A percentile compares a stretch with the other conserved stretches of the same genome.
Conservation (phyloP, 2,888 invertebrate species). For the Sarcophaga carnaria region DNA sequence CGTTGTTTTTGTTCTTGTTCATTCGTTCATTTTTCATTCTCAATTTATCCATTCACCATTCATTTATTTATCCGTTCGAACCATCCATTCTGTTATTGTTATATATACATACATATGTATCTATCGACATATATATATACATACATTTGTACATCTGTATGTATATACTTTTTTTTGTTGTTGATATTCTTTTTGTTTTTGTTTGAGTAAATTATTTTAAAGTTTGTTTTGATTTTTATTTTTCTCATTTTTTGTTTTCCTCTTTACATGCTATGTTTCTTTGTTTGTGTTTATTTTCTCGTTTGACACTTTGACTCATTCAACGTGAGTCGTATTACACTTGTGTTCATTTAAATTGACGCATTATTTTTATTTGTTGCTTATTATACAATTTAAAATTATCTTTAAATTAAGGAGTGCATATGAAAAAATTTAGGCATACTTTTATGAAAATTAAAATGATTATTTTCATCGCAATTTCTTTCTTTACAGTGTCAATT, state of each 20-base stretch:
- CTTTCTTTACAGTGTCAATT: too few species aligned
- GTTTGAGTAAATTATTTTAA: conserved; percentile 28
- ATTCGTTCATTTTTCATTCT: conserved; percentile 1
- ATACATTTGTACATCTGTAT: background rate
- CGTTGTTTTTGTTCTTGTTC: background rate
- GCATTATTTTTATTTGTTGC: background rate
- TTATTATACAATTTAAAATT: too few species aligned
- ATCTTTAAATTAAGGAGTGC: too few species aligned
- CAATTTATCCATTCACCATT: background rate
- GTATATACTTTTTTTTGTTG: conserved; percentile 15
- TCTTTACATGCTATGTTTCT: conserved; percentile 5
- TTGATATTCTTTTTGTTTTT: conserved; percentile 34
- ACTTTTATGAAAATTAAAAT: too few species aligned
- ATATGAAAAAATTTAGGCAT: too few species aligned
- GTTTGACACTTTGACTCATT: conserved; percentile 16
- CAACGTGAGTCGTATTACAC: conserved; percentile 17
- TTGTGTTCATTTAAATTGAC: background rate
- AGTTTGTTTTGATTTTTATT: conserved; percentile 58
- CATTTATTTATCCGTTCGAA: conserved; percentile 9
- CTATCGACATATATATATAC: background rate
- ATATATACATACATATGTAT: background rate
- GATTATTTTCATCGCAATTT: too few species aligned
- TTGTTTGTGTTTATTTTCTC: conserved; percentile 6
- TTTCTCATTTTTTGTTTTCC: conserved; percentile 19
- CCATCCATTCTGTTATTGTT: conserved; percentile 21